Conservation (phyloP, 2,113 vertebrate species). For the Oncorhynchus gorbuscha region DNA sequence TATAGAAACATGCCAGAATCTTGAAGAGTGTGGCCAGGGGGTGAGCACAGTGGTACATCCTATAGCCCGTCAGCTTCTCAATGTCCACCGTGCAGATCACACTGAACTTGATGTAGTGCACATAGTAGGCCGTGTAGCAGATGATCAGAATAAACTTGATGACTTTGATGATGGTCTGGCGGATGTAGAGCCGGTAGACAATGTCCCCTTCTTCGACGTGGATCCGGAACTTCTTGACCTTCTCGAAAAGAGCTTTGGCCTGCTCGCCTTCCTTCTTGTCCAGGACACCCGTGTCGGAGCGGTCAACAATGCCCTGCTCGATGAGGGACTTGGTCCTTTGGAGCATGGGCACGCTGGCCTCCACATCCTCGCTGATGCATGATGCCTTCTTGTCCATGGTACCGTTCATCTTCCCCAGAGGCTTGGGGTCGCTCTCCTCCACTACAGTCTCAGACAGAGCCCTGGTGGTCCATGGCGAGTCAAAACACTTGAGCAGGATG, state of each 20-base stretch:
- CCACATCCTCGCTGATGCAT: slow-evolving; percentile 89
- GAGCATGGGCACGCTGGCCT: slow-evolving; percentile 95
- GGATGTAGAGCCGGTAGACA: slow-evolving; percentile 93
- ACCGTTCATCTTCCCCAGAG: slow-evolving; percentile 90
- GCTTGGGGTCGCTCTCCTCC: slow-evolving; percentile 94
- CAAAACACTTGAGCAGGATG: slow-evolving; percentile 96
- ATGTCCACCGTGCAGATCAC: slow-evolving; percentile 89
- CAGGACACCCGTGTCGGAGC: slow-evolving; percentile 90
- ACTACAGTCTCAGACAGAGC: slow-evolving; percentile 95
- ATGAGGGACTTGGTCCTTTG: slow-evolving; percentile 93
- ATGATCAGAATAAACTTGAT: slow-evolving; percentile 95
- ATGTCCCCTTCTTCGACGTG: slow-evolving; percentile 97
- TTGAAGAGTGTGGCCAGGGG: slow-evolving; percentile 95
- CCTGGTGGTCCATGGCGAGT: slow-evolving; percentile 95
- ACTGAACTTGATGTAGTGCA: slow-evolving; percentile 85
- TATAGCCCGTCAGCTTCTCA: slow-evolving; percentile 90
- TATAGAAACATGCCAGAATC: slow-evolving; percentile 95
- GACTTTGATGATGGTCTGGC: slow-evolving; percentile 97
- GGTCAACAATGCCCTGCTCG: slow-evolving; percentile 94
- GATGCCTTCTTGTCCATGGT: slow-evolving; percentile 92
- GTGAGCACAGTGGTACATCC: slow-evolving; percentile 90
- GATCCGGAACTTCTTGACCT: slow-evolving; percentile 92
- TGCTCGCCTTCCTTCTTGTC: slow-evolving; percentile 88
- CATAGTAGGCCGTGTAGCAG: slow-evolving; percentile 92
- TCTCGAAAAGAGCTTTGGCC: slow-evolving; percentile 79